phyloP scores from a whole-genome alignment of 2,797 vertebrate species.

The Halcyon leucocephala region DNA sequence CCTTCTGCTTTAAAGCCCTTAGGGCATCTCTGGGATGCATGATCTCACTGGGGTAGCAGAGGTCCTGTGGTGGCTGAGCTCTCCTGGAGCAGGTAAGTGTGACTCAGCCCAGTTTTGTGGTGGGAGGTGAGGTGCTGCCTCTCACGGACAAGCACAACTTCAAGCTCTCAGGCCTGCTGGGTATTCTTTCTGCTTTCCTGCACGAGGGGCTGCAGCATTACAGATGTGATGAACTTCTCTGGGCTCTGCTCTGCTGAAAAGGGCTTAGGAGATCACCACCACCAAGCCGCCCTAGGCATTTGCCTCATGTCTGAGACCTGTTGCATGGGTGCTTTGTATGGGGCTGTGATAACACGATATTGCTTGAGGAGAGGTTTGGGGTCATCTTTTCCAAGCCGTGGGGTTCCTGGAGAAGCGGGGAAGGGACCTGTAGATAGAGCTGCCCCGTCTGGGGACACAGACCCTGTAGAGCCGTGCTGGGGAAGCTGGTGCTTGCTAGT shows the following conservation, averaged over 20 bases:
- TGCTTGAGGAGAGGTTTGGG: neutral
- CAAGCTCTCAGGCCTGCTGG: neutral
- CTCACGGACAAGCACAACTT: neutral
- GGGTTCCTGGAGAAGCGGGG: neutral
- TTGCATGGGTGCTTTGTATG: neutral
- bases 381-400: neutral
- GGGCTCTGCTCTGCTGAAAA: neutral
- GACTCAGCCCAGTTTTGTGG: neutral
- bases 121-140: neutral
- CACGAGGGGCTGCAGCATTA: neutral
- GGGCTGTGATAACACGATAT: neutral
- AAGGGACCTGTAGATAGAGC: neutral
- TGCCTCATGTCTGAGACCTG: neutral
- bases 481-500: neutral
- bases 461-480: rapidly evolving
- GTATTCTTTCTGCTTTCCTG: neutral
- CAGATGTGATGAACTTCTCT: neutral
- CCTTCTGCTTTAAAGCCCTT: neutral
- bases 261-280: neutral
- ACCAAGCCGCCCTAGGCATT: neutral
- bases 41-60: neutral
- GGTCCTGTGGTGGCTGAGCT: neutral
- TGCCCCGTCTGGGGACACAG: rapidly evolving
- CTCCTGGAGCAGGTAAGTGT: neutral
- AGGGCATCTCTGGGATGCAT: rapidly evolving